Percentiles rank a stretch among this genome's conserved stretches.
Conservation (phyloP, 2,888 invertebrate species). For the Ichneumon xanthorius region DNA sequence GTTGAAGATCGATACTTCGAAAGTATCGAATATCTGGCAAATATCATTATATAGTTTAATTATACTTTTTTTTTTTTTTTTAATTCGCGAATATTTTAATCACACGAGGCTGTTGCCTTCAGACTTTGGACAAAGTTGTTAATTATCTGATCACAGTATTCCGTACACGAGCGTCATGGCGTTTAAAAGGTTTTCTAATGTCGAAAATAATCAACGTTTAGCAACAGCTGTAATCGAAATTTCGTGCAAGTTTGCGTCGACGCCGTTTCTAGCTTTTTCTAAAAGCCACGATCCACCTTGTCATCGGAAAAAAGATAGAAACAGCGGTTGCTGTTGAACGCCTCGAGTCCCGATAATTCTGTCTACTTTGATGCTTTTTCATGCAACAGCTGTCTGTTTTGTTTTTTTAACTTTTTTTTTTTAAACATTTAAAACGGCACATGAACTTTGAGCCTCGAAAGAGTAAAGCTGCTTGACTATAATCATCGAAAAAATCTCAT, state of each 20-base stretch:
- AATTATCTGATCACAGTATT: slow-evolving; percentile 4
- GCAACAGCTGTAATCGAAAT: neutral
- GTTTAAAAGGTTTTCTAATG: neutral
- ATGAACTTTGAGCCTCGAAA: neutral
- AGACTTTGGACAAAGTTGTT: neutral
- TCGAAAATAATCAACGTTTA: neutral
- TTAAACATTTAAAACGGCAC: neutral
- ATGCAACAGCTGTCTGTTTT: no score
- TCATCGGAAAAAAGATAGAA: no score
- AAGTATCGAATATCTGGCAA: slow-evolving; percentile 18
- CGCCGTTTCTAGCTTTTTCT: no score
- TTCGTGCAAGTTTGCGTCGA: neutral
- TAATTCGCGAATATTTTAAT: neutral
- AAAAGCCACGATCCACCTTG: no score
- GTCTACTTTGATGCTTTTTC: neutral
- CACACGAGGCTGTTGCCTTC: slow-evolving; percentile 3
- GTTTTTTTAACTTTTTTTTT: neutral
- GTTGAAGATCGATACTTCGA: slow-evolving; percentile 28
- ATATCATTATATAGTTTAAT: slow-evolving; percentile 28
- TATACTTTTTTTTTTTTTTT: neutral
- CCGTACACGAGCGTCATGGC: neutral
- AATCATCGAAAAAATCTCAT: neutral
- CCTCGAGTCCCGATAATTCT: neutral
- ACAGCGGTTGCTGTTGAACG: no score
- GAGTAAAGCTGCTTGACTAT: neutral